A percentile compares a stretch with the other conserved stretches of the same genome.
Conservation (phyloP, 2,113 vertebrate species). For the mouse (Mus musculus) region DNA sequence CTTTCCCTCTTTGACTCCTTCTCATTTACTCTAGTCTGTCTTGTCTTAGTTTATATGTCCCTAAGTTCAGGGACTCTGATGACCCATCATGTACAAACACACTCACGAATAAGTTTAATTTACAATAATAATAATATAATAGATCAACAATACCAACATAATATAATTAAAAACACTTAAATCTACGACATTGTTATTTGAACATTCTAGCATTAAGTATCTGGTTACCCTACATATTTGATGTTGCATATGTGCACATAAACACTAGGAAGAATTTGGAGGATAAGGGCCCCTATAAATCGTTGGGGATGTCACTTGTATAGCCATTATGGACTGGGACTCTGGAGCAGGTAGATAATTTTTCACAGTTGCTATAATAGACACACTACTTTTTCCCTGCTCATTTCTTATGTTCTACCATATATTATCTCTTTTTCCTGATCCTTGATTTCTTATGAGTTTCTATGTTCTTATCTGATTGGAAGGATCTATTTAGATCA, state of each 20-base stretch:
- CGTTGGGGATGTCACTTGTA: background rate
- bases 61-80: background rate
- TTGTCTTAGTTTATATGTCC: background rate
- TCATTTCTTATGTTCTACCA: rapidly evolving
- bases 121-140: background rate
- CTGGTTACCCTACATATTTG: background rate
- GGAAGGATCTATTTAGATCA: background rate
- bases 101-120: background rate
- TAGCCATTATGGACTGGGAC: background rate
- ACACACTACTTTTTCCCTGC: background rate
- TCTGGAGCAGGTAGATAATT: background rate
- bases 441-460: slow-evolving; percentile 4
- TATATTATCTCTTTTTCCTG: background rate
- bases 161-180: background rate
- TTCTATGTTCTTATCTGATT: background rate
- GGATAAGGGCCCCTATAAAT: background rate
- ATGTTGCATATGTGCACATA: too few relatives aligned
- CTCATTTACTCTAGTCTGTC: background rate
- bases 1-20: background rate
- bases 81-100: background rate
- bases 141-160: background rate
- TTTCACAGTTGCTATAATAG: background rate
- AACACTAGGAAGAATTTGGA: background rate
- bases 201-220: background rate
- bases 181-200: background rate